Evolutionary conservation across 2,797 vertebrate species (phyloP).

Genomic region (Thripadectes ignobilis): DNA sequence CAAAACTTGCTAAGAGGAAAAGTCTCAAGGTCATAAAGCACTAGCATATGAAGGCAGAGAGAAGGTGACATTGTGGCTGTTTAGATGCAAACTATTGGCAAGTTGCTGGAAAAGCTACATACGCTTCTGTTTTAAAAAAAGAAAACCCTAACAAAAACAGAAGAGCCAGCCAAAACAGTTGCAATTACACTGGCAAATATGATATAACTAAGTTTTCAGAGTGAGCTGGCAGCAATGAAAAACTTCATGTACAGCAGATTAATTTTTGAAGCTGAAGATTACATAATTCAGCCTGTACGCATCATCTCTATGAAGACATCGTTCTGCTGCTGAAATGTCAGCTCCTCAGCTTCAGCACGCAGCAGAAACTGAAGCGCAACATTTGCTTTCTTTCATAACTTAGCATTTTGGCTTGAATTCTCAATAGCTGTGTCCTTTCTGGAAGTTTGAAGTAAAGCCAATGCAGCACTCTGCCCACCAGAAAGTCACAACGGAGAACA

Average conservation of each 20-base stretch:
- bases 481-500: background rate
- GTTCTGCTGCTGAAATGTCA: slow-evolving; percentile 55
- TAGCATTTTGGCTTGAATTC: slow-evolving; percentile 41
- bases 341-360: slow-evolving; percentile 26
- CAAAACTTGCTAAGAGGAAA: background rate
- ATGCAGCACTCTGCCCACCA: background rate
- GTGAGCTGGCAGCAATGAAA: background rate
- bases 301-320: slow-evolving; percentile 52
- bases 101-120: background rate
- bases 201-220: slow-evolving; percentile 29
- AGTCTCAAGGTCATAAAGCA: background rate
- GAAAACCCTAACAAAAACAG: background rate
- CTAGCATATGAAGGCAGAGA: background rate
- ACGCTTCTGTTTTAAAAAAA: background rate
- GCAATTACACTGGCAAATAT: slow-evolving; percentile 23
- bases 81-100: slow-evolving; percentile 1
- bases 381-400: slow-evolving; percentile 52
- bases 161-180: background rate
- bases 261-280: slow-evolving; percentile 45
- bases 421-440: slow-evolving; percentile 40
- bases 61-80: background rate
- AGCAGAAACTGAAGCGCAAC: slow-evolving; percentile 35
- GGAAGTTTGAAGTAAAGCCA: slow-evolving; percentile 52
- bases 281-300: slow-evolving; percentile 48
- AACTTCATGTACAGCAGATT: slow-evolving; percentile 19